A percentile compares a stretch with the other conserved stretches of the same genome.
phyloP scores from a whole-genome alignment of 2,113 vertebrate species.

The Triplophysa siluroides region DNA sequence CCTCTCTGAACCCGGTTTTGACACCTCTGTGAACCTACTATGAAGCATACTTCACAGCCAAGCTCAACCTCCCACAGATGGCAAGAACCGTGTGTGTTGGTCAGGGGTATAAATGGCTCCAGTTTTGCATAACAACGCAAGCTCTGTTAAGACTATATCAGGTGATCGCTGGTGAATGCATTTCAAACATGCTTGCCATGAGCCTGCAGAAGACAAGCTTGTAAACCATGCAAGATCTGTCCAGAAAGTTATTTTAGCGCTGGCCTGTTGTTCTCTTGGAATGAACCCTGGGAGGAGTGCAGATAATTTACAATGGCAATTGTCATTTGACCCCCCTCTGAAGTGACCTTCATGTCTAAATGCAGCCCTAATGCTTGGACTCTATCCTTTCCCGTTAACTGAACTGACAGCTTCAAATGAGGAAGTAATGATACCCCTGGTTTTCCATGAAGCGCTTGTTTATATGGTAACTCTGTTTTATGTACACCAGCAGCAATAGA shows the following conservation, averaged over 20 bases:
- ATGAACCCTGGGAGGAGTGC: conserved; percentile 64
- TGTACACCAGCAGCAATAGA: no score
- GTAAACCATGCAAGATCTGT: conserved; percentile 61
- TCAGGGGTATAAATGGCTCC: conserved; percentile 57
- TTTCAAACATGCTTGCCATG: conserved; percentile 55
- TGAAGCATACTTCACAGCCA: conserved; percentile 25
- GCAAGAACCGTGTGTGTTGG: conserved; percentile 48
- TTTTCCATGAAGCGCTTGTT: background rate
- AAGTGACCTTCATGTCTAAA: conserved; percentile 67
- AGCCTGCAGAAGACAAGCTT: conserved; percentile 39
- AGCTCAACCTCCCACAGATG: conserved; percentile 34
- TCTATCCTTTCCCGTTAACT: background rate
- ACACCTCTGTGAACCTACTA: conserved; percentile 1
- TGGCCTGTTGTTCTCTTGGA: conserved; percentile 62
- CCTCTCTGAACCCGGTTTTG: background rate
- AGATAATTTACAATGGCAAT: conserved; percentile 64
- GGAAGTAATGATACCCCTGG: background rate
- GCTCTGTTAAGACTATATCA: conserved; percentile 50
- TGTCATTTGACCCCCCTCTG: conserved; percentile 55
- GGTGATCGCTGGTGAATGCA: conserved; percentile 54
- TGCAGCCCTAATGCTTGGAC: conserved; percentile 55
- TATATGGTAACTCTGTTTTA: background rate
- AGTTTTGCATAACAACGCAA: conserved; percentile 30
- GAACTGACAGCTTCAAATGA: background rate
- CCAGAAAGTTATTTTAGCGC: conserved; percentile 69